Base-by-base conservation (phyloP, 1,140 invertebrate genomes). In the Pseudomyrmex gracilis region DNA sequence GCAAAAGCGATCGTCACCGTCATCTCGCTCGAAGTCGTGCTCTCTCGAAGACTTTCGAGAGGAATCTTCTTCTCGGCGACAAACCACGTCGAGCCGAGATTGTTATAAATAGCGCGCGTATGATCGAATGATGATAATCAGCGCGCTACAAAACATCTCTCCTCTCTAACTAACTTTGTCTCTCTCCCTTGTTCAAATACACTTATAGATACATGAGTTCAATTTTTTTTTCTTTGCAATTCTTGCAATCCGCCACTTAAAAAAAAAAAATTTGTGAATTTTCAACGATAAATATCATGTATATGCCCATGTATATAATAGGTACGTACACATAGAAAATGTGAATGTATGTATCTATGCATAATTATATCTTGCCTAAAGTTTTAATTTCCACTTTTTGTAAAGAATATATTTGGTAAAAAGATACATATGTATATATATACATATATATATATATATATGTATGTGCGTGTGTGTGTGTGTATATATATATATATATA, bases 1-100 rank as follows among this genome's bases (percentile, higher is more conserved):
- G 88, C 85, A 66, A 87, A 89, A 89, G 66, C 49, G 66, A 88
- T 68, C 64, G 51, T 73, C 73, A 68, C 73, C 73, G 70, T 68
- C 73, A 63, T 68, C 73, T 84, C 13, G 66, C 57, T 70, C 77
- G 67, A 53, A 47, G 49, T 66, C 63, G 47, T 84, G 82, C 45
- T 45, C 47, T 83, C 10, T n/a, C n/a, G n/a, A n/a, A n/a, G 24
- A 34, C 34, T 34, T 7, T 34, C 34, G 5, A 34, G 34, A 34
- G 34, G 1, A 34, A 34, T 34, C 34, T 34, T 34, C 22, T n/a
- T n/a, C n/a, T n/a, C n/a, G n/a, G 45, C 73, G 17, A 73, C 60
- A 51, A 51, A 82, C 34, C 34, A 34, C 7, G 34, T 34, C 34
- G 34, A 34, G 34, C 34, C 34, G 34, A 34, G 34, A 34, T 34